Evolutionary conservation across 2,888 invertebrate genomes (phyloP), one percentile per base, ranked within the genome.

Genomic region (Xestoiulus laeticollis): DNA sequence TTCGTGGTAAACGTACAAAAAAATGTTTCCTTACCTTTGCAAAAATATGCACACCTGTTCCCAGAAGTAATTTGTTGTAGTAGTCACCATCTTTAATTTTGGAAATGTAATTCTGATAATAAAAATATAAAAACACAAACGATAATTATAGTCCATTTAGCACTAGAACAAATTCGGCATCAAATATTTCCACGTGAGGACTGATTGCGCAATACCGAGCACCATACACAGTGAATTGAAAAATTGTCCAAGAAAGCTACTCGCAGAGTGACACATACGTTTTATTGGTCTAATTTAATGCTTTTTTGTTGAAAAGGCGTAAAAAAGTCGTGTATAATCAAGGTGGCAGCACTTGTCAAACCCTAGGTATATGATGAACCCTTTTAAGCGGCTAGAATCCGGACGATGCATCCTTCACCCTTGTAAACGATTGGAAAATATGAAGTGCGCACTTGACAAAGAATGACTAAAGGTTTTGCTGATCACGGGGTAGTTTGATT

Each of bases 281-380:
- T 14, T n/a, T 19, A 59, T 59, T 59, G n/a, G 59, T 19, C n/a
- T 59, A 59, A 59, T 59, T 59, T 1, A 4, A n/a, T 3, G 48
- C 16, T 48, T 8, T 48, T 16, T 4, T 48, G 38, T 12, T 48
- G 6, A 48, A 48, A 48, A 16, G 48, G 48, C 4, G 48, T 10
- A 48, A 38, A 5, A 38, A 38, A 48, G 16, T 48, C 4, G 12
- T 48, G 10, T 48, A 6, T n/a, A n/a, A 5, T 59, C n/a, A n/a
- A 43, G 59, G 59, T 59, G n/a, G 59, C 59, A 59, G 59, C 59
- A 59, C 59, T n/a, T 59, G 59, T 59, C 59, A 6, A n/a, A n/a
- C 59, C n/a, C 10, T 48, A 59, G 16, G 19, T n/a, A 6, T 3
- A 3, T 59, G 12, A n/a, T 19, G 16, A 19, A n/a, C 59, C 5